These are phyloP conservation scores for Strigamia transsilvanica DNA, from an alignment of 2,888 invertebrate species.

Conservation along the genomic window DNA sequence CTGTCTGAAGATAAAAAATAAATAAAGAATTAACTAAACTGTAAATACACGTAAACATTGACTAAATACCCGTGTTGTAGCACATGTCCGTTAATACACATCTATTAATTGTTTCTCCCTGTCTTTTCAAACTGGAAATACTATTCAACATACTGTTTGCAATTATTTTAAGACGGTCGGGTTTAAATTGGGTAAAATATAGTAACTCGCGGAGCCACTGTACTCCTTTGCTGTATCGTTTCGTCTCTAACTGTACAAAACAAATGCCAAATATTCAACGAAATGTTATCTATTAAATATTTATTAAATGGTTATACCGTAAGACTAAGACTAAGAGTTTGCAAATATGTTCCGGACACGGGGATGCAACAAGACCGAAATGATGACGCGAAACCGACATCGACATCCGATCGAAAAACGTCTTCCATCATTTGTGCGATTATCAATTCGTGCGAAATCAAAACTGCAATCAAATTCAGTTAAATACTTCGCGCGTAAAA, in stretches of 20 bases:
- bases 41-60: conserved; percentile 29
- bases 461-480: conserved; percentile 50
- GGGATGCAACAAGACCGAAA: neutral
- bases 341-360: neutral
- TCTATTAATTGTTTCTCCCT: conserved; percentile 75
- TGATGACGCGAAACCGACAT: neutral
- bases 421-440: conserved; percentile 81
- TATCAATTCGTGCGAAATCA: conserved; percentile 73
- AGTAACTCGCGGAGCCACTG: conserved; percentile 80
- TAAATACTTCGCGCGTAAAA: neutral
- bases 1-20: conserved; percentile 68
- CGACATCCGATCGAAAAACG: neutral
- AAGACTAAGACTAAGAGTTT: neutral
- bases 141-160: conserved; percentile 84
- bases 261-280: conserved; percentile 25
- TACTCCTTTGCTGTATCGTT: conserved; percentile 78
- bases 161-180: conserved; percentile 78
- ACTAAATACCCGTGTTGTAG: conserved; percentile 69
- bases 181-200: conserved; percentile 74
- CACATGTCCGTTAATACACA: conserved; percentile 71
- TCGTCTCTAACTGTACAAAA: conserved; percentile 73
- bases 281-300: neutral
- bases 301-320: neutral
- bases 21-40: neutral
- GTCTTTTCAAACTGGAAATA: conserved; percentile 77